Evolutionary conservation across 1,140 invertebrate genomes (phyloP).

Genomic region (Phymastichus coffea): DNA sequence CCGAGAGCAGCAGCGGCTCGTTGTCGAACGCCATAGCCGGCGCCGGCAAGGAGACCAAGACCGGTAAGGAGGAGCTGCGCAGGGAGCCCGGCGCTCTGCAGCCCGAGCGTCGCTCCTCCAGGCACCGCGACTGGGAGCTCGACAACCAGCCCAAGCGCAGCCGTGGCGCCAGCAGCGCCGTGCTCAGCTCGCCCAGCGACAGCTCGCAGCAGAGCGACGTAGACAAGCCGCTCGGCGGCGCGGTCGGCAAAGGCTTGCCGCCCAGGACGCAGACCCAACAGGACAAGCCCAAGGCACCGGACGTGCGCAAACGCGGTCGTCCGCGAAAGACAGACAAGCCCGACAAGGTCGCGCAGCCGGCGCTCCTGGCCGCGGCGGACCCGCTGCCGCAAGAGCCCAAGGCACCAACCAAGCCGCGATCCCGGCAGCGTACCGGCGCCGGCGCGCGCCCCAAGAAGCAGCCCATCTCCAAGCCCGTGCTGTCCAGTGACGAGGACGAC

Average conservation of each 20-base stretch:
- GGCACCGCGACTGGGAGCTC: constrained; percentile 42
- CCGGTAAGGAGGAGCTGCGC: not conserved
- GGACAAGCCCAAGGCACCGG: constrained; percentile 52
- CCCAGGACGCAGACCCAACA: constrained; percentile 7
- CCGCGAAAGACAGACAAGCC: constrained; percentile 48
- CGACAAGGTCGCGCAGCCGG: constrained; percentile 29
- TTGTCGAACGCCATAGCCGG: not conserved
- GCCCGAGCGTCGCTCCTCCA: constrained; percentile 25
- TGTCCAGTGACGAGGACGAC: constrained; percentile 41
- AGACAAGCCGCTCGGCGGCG: constrained; percentile 36
- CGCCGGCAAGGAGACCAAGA: not conserved
- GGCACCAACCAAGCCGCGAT: no score
- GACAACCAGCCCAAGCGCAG: constrained; percentile 43
- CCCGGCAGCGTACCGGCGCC: constrained; percentile 39
- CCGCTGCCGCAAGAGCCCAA: no score
- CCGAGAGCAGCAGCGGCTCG: not conserved
- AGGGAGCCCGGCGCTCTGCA: not conserved
- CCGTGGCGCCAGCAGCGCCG: constrained; percentile 30
- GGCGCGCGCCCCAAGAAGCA: constrained; percentile 42
- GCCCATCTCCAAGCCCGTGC: constrained; percentile 39
- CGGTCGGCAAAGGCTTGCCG: not conserved
- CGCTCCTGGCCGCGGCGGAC: constrained; percentile 1
- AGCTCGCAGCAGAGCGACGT: constrained; percentile 46
- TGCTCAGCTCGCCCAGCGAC: constrained; percentile 43
- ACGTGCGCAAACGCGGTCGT: constrained; percentile 50